These are phyloP conservation scores for Muscicapa adusta DNA, from an alignment of 2,113 vertebrate genomes.

Conservation along the genomic window DNA sequence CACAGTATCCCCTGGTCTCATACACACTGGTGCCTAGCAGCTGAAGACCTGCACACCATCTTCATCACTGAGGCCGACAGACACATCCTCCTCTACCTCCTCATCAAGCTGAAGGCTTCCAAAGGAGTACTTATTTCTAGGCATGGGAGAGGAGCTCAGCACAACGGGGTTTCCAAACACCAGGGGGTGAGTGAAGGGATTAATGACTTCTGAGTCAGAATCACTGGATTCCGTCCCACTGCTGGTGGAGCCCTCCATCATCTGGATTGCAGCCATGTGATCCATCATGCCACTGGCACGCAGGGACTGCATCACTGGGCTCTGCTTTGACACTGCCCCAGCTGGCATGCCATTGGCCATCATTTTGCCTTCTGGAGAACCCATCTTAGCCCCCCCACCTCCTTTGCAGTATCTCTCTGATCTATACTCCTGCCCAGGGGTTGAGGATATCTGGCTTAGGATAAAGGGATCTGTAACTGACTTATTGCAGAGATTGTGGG, in stretches of 20 bases:
- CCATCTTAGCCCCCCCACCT: slow-evolving; percentile 50
- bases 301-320: slow-evolving; percentile 20
- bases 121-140: slow-evolving; percentile 78
- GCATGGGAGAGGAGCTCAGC: slow-evolving; percentile 68
- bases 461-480: slow-evolving; percentile 83
- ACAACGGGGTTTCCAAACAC: slow-evolving; percentile 70
- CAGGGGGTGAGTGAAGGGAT: slow-evolving; percentile 70
- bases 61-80: slow-evolving; percentile 78
- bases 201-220: slow-evolving; percentile 80
- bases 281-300: neutral
- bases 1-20: neutral
- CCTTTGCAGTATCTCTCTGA: slow-evolving; percentile 65
- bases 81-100: slow-evolving; percentile 74
- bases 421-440: slow-evolving; percentile 40
- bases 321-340: slow-evolving; percentile 62
- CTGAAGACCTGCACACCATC: slow-evolving; percentile 77
- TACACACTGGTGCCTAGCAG: slow-evolving; percentile 33
- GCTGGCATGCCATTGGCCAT: slow-evolving; percentile 79
- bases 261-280: slow-evolving; percentile 73
- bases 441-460: slow-evolving; percentile 72
- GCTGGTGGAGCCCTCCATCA: slow-evolving; percentile 83
- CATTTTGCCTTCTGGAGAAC: slow-evolving; percentile 75
- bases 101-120: slow-evolving; percentile 82
- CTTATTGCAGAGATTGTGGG: slow-evolving; percentile 66
- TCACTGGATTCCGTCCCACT: slow-evolving; percentile 91